A percentile compares a stretch with the other conserved stretches of the same genome.
phyloP scores from a whole-genome alignment of 2,797 vertebrate species.

The Crenuchus spilurus region DNA sequence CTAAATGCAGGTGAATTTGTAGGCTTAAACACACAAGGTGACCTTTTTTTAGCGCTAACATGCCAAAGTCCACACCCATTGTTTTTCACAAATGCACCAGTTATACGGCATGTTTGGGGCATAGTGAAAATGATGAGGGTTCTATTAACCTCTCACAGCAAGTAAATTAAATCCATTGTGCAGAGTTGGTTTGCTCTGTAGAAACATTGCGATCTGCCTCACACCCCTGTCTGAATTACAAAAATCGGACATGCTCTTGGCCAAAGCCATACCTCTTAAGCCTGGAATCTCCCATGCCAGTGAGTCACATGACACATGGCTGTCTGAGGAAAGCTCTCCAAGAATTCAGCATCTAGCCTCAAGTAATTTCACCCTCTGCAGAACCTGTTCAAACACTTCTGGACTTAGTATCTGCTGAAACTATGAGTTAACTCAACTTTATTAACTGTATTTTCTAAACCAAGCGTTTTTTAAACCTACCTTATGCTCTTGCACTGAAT shows the following conservation, averaged over 20 bases:
- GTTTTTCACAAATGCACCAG: too few species aligned
- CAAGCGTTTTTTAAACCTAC: not conserved
- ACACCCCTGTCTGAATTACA: not conserved
- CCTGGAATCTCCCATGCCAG: constrained; percentile 15
- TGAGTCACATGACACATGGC: constrained; percentile 9
- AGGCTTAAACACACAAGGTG: too few species aligned
- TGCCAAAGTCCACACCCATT: too few species aligned
- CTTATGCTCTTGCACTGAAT: not conserved
- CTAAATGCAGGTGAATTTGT: too few species aligned
- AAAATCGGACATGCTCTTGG: constrained; percentile 5
- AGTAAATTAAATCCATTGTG: too few species aligned
- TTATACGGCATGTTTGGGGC: too few species aligned
- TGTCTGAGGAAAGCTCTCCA: constrained; percentile 1
- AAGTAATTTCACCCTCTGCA: not conserved
- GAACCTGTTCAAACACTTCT: not conserved
- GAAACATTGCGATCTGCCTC: not conserved
- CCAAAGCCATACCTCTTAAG: not conserved
- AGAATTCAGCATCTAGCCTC: not conserved
- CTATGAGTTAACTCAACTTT: not conserved
- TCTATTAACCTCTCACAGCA: too few species aligned
- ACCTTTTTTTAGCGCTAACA: too few species aligned
- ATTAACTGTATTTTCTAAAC: not conserved
- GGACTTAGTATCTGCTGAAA: constrained; percentile 1
- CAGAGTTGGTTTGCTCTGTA: not conserved
- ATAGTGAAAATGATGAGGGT: too few species aligned